A percentile compares a stretch with the other conserved stretches of the same genome.
phyloP scores from a whole-genome alignment of 2,797 vertebrate species.

The Phalloptychus januarius region DNA sequence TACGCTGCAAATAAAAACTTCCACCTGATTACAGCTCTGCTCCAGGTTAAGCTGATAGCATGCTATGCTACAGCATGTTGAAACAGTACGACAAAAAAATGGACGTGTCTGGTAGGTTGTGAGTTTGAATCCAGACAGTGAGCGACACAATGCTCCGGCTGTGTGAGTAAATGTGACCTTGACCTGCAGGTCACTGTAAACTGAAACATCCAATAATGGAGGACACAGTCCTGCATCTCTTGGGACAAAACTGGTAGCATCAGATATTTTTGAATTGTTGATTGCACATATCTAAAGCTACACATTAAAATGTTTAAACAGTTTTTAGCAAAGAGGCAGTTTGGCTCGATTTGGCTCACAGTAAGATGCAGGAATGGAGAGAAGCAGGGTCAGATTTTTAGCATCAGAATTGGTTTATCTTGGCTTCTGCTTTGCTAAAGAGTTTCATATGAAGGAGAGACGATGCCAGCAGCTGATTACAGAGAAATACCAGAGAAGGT shows the following conservation, averaged over 20 bases:
- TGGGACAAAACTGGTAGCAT: not conserved
- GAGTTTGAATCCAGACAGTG: not conserved
- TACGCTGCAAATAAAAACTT: too few species aligned
- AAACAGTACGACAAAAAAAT: not conserved
- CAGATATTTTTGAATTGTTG: not conserved
- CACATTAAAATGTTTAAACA: slow-evolving; percentile 1
- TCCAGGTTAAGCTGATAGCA: too few species aligned
- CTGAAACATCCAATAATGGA: not conserved
- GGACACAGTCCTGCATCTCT: not conserved
- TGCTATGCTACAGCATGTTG: not conserved
- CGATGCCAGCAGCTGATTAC: slow-evolving; percentile 55
- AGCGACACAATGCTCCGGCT: not conserved
- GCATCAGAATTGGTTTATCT: slow-evolving; percentile 42
- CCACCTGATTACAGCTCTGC: too few species aligned
- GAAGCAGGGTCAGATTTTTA: slow-evolving; percentile 21
- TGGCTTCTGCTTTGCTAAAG: slow-evolving; percentile 33
- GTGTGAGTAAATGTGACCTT: not conserved
- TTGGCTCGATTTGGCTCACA: slow-evolving; percentile 23
- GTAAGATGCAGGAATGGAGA: slow-evolving; percentile 27
- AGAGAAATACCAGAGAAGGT: slow-evolving; percentile 45
- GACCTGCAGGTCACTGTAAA: not conserved
- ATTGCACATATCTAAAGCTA: not conserved
- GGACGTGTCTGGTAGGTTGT: not conserved
- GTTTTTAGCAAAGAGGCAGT: slow-evolving; percentile 1
- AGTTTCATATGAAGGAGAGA: slow-evolving; percentile 32